These are phyloP conservation scores for Enteromius unitaeniatus DNA, from an alignment of 2,797 vertebrate species.

Conservation along the genomic window DNA sequence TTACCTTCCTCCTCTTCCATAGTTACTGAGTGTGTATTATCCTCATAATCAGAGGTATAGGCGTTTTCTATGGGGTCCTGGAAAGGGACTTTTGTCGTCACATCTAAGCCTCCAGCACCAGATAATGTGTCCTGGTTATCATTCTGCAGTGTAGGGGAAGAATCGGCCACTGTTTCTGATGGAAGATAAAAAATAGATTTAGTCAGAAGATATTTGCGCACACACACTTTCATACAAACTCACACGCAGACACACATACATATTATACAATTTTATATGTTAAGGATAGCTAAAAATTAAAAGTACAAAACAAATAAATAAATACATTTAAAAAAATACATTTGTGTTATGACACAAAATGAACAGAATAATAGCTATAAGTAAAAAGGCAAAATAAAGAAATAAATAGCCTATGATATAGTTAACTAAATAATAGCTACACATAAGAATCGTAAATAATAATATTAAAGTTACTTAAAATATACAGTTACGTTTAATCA, in stretches of 20 bases:
- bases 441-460: not conserved
- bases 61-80: constrained; percentile 66
- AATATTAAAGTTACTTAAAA: not conserved
- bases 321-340: not conserved
- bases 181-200: not conserved
- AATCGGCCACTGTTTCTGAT: constrained; percentile 78
- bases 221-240: too few relatives aligned
- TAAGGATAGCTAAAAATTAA: not conserved
- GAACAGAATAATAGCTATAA: not conserved
- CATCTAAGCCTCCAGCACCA: constrained; percentile 81
- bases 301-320: not conserved
- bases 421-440: not conserved
- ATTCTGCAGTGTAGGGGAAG: constrained; percentile 79
- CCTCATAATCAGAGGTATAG: constrained; percentile 78
- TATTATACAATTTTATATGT: not conserved
- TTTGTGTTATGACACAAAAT: not conserved
- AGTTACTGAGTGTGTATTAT: constrained; percentile 76
- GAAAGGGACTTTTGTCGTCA: constrained; percentile 74
- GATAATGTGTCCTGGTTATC: constrained; percentile 89
- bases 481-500: not conserved
- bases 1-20: constrained; percentile 80
- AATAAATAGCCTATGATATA: not conserved
- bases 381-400: not conserved
- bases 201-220: not conserved
- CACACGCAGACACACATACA: not conserved